Conservation (phyloP, 2,113 vertebrate species). For the Hippocampus zosterae region DNA sequence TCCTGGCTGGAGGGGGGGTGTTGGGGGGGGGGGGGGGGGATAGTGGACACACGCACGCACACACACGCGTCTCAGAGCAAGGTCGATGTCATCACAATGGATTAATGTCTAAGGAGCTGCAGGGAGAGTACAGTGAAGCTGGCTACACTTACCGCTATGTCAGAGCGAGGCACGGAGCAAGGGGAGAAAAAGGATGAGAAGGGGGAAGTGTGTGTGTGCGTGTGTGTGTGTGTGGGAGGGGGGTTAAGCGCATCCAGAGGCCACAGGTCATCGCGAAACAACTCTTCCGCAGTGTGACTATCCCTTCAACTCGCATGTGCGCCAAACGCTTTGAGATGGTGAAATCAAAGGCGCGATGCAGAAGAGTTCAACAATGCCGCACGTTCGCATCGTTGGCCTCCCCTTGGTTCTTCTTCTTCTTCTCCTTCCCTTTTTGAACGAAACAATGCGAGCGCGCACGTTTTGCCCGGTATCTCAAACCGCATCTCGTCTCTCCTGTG, state of each 20-base stretch:
- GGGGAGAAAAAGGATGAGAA: slow-evolving; percentile 47
- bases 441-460: slow-evolving; percentile 57
- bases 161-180: slow-evolving; percentile 63
- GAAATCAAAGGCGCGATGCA: not conserved
- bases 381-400: slow-evolving; percentile 28
- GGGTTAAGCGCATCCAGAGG: slow-evolving; percentile 54
- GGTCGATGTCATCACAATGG: slow-evolving; percentile 78
- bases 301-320: slow-evolving; percentile 9
- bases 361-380: slow-evolving; percentile 19
- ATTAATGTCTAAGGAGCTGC: slow-evolving; percentile 77
- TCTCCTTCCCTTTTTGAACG: slow-evolving; percentile 34
- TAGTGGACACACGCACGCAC: slow-evolving; percentile 49
- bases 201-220: slow-evolving; percentile 5
- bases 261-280: slow-evolving; percentile 49
- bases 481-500: slow-evolving; percentile 50
- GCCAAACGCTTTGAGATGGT: not conserved
- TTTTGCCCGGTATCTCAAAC: slow-evolving; percentile 57
- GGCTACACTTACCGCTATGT: slow-evolving; percentile 71
- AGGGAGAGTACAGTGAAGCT: slow-evolving; percentile 70
- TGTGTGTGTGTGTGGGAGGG: too few relatives aligned
- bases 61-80: slow-evolving; percentile 68
- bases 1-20: slow-evolving; percentile 46
- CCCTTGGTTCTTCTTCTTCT: slow-evolving; percentile 48
- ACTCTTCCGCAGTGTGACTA: slow-evolving; percentile 13
- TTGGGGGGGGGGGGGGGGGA: slow-evolving; percentile 21